Base-by-base conservation (phyloP, 2,888 invertebrate species). In the Microctonus hyperodae region DNA sequence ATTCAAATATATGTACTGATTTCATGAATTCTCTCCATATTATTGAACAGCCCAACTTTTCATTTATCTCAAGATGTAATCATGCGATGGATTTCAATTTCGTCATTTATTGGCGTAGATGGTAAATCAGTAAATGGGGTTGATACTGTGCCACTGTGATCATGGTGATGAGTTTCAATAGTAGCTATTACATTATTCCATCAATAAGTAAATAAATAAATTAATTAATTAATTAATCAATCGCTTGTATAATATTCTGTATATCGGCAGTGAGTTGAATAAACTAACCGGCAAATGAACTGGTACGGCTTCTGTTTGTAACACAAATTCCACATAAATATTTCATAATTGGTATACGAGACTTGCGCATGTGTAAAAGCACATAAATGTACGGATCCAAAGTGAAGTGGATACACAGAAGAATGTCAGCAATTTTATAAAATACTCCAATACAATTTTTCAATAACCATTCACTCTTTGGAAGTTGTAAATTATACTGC, bases 351-450 rank as follows among this genome's bases (percentile, higher is more conserved):
- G 77, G 75, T 70, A 83, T 79, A 70, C 79, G 72, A 16, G 81
- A 80, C 22, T 80, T 75, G 3, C 78, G 79, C 77, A 81, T 78
- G 67, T 92, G 87, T 82, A 92, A 88, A 31, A 94, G 86, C 58
- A 94, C 94, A 84, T 94, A 95, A 64, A 94, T 89, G 75, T 92
- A 91, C 1, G 95, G 95, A 84, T 95, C 92, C 70, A 94, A 87
- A 33, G 92, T 90, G 83, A 94, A 95, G 85, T 95, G 94, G 61
- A 93, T 83, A 60, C 92, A 89, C 86, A 94, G 90, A 66, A 94
- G 86, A 65, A 92, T 83, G 81, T 95, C 94, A 2, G 93, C 92
- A 13, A 90, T 76, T 22, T 85, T 81, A 69, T 88, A 88, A 69
- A 89, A 88, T 37, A 86, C 80, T 37, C 69, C 71, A 35, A 84